Percentiles rank a stretch among this genome's conserved stretches.
Evolutionary conservation across 2,888 invertebrate genomes (phyloP).

Genomic region (Harpalus rubripes): DNA sequence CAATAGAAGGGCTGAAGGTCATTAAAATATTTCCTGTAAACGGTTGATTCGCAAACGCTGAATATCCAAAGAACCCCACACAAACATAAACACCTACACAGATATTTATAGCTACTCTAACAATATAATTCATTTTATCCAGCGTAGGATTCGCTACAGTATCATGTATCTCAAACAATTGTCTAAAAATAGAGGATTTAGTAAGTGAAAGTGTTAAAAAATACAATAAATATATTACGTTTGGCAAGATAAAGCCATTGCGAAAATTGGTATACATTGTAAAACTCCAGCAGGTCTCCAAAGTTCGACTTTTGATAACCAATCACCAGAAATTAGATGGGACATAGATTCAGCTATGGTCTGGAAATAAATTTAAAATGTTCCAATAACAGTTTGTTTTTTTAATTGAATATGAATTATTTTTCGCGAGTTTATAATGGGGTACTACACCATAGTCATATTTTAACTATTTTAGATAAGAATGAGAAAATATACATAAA

Average conservation of each 20-base stretch:
- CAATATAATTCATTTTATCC: slow-evolving; percentile 93
- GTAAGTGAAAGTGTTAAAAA: slow-evolving; percentile 1
- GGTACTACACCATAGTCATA: too few relatives aligned
- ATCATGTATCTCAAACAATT: slow-evolving; percentile 95
- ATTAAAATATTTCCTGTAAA: slow-evolving; percentile 94
- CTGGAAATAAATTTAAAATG: slow-evolving; percentile 76
- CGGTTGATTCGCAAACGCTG: slow-evolving; percentile 89
- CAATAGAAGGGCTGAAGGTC: slow-evolving; percentile 89
- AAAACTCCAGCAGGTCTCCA: slow-evolving; percentile 93
- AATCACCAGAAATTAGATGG: slow-evolving; percentile 86
- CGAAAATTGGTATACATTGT: slow-evolving; percentile 96
- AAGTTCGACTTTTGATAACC: slow-evolving; percentile 85
- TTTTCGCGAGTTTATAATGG: too few relatives aligned
- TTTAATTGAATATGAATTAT: too few relatives aligned
- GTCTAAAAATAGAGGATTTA: slow-evolving; percentile 79
- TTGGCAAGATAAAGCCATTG: slow-evolving; percentile 98
- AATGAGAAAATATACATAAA: too few relatives aligned
- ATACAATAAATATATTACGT: slow-evolving; percentile 82
- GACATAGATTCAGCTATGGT: slow-evolving; percentile 89
- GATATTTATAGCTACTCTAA: slow-evolving; percentile 93
- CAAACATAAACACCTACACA: slow-evolving; percentile 94
- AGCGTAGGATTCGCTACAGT: slow-evolving; percentile 91
- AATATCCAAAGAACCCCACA: slow-evolving; percentile 92
- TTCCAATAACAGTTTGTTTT: too few relatives aligned
- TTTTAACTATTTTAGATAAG: too few relatives aligned